Base-by-base conservation (phyloP, 2,888 invertebrate species). In the Scaptomyza caliginosa region DNA sequence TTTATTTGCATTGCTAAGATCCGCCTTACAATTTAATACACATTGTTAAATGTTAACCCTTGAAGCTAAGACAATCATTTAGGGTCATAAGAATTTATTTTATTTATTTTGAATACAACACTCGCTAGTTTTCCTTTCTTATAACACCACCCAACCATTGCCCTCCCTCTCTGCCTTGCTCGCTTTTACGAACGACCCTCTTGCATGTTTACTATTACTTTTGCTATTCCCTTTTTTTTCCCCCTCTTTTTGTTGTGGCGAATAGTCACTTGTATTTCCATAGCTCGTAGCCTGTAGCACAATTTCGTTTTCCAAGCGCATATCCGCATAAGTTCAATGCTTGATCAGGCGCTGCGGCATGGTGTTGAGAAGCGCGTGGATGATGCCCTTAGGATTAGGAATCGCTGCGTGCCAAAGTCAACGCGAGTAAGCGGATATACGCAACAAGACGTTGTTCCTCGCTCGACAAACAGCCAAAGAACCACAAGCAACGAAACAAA, bases 261-360 rank as follows among this genome's bases (percentile, higher is more conserved):
- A n/a, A 17, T 67, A 65, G 58, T 62, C 59, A 71, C 71, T 74
- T 64, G 68, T 65, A 59, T 76, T 66, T 70, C 74, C 42, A 46
- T 56, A 42, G 49, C 43, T 46, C 26, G 32, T 57, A 30, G 58
- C 84, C 67, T 48, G 48, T 19, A 66, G 65, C 75, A 66, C 64
- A 78, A 87, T 78, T 87, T 82, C 50, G 58, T 45, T 84, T 85
- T 62, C 78, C 62, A 67, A 42, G 63, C 83, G 83, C 79, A 74
- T 78, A 71, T 82, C 83, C 72, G 75, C 70, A 46, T 42, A 49
- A 69, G 66, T 66, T 72, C 58, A 48, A 51, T 51, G 54, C 36
- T 43, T 40, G 65, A 45, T 56, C 45, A 26, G 21, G 26, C 19
- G 19, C n/a, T n/a, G 8, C n/a, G 4, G 3, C 7, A 4, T 6